Evolutionary conservation across 2,888 invertebrate species (phyloP).

Genomic region (Cactoblastis cactorum): DNA sequence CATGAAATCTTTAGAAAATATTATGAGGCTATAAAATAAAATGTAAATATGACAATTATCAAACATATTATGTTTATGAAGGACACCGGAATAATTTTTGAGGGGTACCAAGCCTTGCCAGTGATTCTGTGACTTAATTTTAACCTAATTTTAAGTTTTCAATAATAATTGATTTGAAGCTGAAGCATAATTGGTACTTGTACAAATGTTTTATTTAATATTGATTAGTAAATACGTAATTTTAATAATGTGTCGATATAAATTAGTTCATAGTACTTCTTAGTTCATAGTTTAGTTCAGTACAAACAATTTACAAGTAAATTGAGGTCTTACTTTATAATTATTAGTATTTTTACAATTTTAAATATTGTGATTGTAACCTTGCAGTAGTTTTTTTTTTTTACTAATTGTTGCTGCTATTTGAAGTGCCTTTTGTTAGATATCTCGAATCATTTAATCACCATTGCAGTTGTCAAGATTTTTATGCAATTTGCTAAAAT

Average conservation of each 20-base stretch:
- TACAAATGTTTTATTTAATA: slow-evolving; percentile 21
- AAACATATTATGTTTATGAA: not conserved
- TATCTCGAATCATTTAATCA: not conserved
- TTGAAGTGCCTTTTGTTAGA: not conserved
- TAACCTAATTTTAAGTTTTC: slow-evolving; percentile 26
- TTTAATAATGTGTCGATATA: slow-evolving; percentile 11
- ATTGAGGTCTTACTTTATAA: slow-evolving; percentile 13
- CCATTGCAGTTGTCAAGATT: slow-evolving; percentile 2
- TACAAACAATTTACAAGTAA: slow-evolving; percentile 24
- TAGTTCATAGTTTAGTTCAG: slow-evolving; percentile 18
- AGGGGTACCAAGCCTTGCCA: slow-evolving; percentile 40
- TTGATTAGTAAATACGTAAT: slow-evolving; percentile 15
- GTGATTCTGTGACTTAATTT: slow-evolving; percentile 42
- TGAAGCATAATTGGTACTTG: slow-evolving; percentile 24
- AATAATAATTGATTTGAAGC: not conserved
- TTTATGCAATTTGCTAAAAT: not conserved
- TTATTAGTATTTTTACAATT: not conserved
- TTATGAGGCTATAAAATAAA: slow-evolving; percentile 18
- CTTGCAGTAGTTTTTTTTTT: not conserved
- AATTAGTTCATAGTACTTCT: slow-evolving; percentile 9
- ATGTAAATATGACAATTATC: slow-evolving; percentile 16
- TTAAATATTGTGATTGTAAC: not conserved
- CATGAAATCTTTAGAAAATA: slow-evolving; percentile 9
- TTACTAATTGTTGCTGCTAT: not conserved
- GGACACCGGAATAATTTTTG: slow-evolving; percentile 17